Conservation (phyloP, 2,797 vertebrate species). For the Sphenodon punctatus region DNA sequence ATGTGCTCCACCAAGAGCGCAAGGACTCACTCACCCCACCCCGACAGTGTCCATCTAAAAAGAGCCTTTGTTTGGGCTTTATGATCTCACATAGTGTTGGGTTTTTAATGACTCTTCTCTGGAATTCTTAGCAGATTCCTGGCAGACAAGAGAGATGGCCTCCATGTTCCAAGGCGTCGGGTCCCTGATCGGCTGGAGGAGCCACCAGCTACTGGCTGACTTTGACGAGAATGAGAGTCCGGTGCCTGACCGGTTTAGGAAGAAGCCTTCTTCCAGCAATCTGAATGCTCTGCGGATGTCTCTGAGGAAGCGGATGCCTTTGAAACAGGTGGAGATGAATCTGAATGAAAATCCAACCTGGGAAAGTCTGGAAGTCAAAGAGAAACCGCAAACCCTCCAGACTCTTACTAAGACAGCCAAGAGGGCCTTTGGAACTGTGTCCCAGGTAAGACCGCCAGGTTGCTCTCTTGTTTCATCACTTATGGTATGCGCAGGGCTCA, state of each 20-base stretch:
- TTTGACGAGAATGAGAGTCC: constrained; percentile 77
- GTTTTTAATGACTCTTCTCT: background rate
- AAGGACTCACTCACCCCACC: no score
- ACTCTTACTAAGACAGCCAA: constrained; percentile 83
- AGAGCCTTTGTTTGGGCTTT: no score
- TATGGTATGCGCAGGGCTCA: background rate
- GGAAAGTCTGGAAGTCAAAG: constrained; percentile 75
- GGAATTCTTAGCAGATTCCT: background rate
- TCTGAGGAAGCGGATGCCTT: constrained; percentile 84
- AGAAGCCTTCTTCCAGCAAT: constrained; percentile 76
- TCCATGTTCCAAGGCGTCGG: constrained; percentile 79
- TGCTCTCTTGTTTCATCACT: background rate
- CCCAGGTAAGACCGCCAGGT: constrained; percentile 79
- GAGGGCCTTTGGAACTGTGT: constrained; percentile 81
- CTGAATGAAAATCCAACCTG: constrained; percentile 71
- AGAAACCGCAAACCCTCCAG: constrained; percentile 71
- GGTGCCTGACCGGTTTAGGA: constrained; percentile 73
- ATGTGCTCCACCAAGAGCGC: no score
- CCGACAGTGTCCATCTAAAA: no score
- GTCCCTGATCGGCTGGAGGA: constrained; percentile 77
- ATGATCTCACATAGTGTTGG: no score
- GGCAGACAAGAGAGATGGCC: constrained; percentile 59
- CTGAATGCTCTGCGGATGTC: constrained; percentile 85
- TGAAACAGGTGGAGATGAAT: constrained; percentile 83
- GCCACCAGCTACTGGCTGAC: constrained; percentile 82